Percentiles rank a stretch among this genome's conserved stretches.
Evolutionary conservation across 2,113 vertebrate species (phyloP).

Genomic region (Tetrax tetrax): DNA sequence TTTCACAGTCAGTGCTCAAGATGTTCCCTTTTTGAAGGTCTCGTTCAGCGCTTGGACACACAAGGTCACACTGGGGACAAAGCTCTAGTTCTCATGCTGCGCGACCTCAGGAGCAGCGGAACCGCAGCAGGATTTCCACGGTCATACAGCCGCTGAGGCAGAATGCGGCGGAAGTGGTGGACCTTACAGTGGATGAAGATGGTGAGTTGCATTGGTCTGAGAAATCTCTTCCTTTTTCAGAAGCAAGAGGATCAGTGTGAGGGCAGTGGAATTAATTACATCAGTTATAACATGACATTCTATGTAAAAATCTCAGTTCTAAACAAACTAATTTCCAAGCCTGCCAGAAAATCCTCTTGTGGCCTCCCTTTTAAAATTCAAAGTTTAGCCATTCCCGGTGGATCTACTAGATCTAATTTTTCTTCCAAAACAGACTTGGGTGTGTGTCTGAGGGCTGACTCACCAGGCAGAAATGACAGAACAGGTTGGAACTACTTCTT

Average conservation of each 20-base stretch:
- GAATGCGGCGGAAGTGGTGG: conserved; percentile 93
- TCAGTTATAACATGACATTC: not conserved
- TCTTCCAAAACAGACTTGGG: not conserved
- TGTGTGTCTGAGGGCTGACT: conserved; percentile 24
- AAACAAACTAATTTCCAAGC: not conserved
- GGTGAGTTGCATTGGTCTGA: conserved; percentile 72
- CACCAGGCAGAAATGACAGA: conserved; percentile 33
- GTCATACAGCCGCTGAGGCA: conserved; percentile 96
- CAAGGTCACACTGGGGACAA: conserved; percentile 89
- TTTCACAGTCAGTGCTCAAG: not conserved
- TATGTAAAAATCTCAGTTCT: not conserved
- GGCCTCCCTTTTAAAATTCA: not conserved
- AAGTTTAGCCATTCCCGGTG: not conserved
- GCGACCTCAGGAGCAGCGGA: conserved; percentile 86
- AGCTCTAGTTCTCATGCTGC: conserved; percentile 83
- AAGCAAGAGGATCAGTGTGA: not conserved
- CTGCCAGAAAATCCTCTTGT: not conserved
- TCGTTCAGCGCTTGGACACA: conserved; percentile 85
- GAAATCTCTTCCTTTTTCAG: not conserved
- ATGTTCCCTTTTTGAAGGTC: conserved; percentile 74
- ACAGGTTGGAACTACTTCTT: conserved; percentile 31
- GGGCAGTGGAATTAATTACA: not conserved
- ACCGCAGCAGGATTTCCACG: conserved; percentile 90
- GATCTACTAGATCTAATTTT: not conserved
- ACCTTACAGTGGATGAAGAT: conserved; percentile 97